phyloP scores from a whole-genome alignment of 2,797 vertebrate genomes.

The Mionectes olivaceus region DNA sequence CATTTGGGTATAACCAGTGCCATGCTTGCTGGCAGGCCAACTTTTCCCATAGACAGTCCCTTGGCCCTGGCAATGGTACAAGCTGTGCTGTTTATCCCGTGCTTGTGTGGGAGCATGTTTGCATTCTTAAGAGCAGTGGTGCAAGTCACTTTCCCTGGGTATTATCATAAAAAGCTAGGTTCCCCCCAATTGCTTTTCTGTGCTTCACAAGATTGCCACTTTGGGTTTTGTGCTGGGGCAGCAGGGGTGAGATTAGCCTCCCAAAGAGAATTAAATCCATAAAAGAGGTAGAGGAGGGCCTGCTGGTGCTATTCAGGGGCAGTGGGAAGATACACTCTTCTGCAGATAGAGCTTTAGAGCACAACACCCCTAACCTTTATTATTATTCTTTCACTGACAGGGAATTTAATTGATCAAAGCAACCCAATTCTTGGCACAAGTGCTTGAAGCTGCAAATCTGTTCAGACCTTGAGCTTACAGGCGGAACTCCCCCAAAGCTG shows the following conservation, averaged over 20 bases:
- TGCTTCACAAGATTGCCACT: slow-evolving; percentile 63
- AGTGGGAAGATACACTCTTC: slow-evolving; percentile 54
- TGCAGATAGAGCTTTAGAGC: slow-evolving; percentile 36
- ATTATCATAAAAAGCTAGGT: slow-evolving; percentile 52
- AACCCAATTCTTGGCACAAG: slow-evolving; percentile 52
- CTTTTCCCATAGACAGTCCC: not conserved
- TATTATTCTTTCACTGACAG: slow-evolving; percentile 47
- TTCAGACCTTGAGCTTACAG: slow-evolving; percentile 3
- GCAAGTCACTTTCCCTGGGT: slow-evolving; percentile 38
- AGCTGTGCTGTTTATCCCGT: not conserved
- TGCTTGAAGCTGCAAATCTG: slow-evolving; percentile 36
- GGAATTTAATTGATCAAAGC: slow-evolving; percentile 70
- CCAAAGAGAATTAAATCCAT: slow-evolving; percentile 64
- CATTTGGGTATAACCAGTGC: not conserved
- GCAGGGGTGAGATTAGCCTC: slow-evolving; percentile 63
- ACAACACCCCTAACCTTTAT: slow-evolving; percentile 2
- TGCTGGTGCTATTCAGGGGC: slow-evolving; percentile 59
- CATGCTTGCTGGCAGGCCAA: fast-evolving
- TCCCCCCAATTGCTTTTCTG: slow-evolving; percentile 50
- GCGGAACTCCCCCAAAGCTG: not conserved
- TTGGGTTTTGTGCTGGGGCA: slow-evolving; percentile 57
- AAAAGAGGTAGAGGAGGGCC: slow-evolving; percentile 39
- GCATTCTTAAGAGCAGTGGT: slow-evolving; percentile 52
- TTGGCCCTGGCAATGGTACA: not conserved
- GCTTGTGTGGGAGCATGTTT: not conserved